Conservation (phyloP, 1,140 invertebrate genomes). For the Pararge aegeria region DNA sequence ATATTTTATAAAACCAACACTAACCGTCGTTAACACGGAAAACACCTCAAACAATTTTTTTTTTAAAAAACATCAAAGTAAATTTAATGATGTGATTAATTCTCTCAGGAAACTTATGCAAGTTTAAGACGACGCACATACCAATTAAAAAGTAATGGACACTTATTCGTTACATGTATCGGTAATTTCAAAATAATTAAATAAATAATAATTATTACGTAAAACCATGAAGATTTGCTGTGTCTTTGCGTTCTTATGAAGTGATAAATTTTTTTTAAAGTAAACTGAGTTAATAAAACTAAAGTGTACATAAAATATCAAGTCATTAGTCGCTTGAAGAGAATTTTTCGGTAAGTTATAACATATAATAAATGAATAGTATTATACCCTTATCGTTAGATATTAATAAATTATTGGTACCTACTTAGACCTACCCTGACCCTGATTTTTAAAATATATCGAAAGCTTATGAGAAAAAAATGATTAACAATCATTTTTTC, state of each 20-base stretch:
- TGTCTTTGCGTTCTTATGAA: slow-evolving; percentile 20
- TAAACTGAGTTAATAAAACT: slow-evolving; percentile 17
- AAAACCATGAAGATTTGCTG: slow-evolving; percentile 11
- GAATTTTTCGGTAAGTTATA: slow-evolving; percentile 71
- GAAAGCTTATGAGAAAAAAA: too few species aligned
- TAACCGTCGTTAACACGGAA: neutral
- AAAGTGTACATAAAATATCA: slow-evolving; percentile 68
- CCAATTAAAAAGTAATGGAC: too few species aligned
- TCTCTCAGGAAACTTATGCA: too few species aligned
- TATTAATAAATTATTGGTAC: too few species aligned
- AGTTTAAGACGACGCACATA: too few species aligned
- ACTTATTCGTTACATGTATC: too few species aligned
- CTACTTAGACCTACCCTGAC: too few species aligned
- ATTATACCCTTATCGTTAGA: neutral
- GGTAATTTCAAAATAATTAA: too few species aligned
- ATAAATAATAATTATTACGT: slow-evolving; percentile 7
- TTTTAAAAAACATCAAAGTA: neutral
- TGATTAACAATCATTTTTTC: too few species aligned
- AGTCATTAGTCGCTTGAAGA: slow-evolving; percentile 77
- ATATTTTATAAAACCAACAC: neutral
- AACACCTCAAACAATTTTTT: neutral
- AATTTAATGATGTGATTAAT: too few species aligned
- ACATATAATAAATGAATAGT: neutral
- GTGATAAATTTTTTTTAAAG: slow-evolving; percentile 7
- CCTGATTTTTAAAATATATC: too few species aligned